A percentile compares a stretch with the other conserved stretches of the same genome.
Evolutionary conservation across 2,113 vertebrate species (phyloP).

Genomic region (Urocitellus parryii): DNA sequence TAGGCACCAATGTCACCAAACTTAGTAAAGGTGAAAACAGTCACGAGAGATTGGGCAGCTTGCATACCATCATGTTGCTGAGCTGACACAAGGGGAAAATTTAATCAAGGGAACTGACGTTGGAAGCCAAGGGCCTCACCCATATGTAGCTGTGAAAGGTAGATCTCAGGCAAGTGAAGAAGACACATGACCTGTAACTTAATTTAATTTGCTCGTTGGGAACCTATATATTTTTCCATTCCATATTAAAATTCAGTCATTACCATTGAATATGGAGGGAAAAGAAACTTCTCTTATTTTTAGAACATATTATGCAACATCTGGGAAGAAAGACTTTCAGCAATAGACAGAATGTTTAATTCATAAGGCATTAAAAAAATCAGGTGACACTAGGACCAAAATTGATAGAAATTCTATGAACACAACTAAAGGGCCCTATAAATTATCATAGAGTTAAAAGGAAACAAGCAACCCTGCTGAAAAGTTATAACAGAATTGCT

Average conservation of each 20-base stretch:
- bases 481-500: constrained; percentile 47
- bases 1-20: background rate
- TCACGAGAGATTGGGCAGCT: background rate
- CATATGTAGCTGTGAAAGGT: background rate
- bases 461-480: constrained; percentile 21
- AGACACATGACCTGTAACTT: background rate
- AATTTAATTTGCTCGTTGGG: background rate
- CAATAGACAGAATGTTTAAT: constrained; percentile 11
- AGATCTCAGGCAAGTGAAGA: background rate
- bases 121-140: background rate
- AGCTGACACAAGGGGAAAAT: background rate
- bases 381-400: background rate
- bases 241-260: constrained; percentile 23
- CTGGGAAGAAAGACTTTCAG: constrained; percentile 29
- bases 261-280: background rate
- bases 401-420: constrained; percentile 9
- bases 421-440: background rate
- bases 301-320: background rate
- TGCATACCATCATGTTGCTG: background rate
- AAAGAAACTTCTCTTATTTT: constrained; percentile 58
- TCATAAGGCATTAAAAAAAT: constrained; percentile 54
- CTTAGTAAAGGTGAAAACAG: background rate
- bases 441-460: constrained; percentile 49
- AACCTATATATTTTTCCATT: background rate
- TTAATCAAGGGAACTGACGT: background rate